Evolutionary conservation across 2,888 invertebrate species (phyloP), one percentile per base, ranked within the genome.

Genomic region (Alcis repandata): DNA sequence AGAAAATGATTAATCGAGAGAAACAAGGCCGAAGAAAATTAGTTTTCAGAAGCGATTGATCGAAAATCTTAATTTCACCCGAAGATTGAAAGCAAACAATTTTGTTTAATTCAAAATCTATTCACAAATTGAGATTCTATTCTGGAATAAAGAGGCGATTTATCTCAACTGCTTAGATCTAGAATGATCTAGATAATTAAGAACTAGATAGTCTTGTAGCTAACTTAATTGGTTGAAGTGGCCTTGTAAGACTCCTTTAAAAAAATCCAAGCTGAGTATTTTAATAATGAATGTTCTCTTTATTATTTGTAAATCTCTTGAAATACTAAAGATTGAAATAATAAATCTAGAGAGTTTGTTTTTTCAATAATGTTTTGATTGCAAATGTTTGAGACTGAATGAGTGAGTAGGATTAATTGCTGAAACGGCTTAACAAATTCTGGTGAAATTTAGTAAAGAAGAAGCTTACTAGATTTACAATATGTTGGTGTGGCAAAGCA

Each of bases 1-100:
- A 22, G 19, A 45, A 56, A 36, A 45, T 56, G 45, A 56, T 56
- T 46, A 56, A 56, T 45, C 19, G 40, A 38, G 15, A 32, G 38
- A 38, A 40, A 57, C 52, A 52, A 52, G 57, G 45, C 38, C 49
- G 40, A 32, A 45, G 15, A 13, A 63, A 63, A 63, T 52, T 52
- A 40, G 32, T 59, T 63, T 48, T 54, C 41, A 2, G 36, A 58
- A 48, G 10, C 53, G 53, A 54, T 59, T 20, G 36, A 56, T 36
- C 6, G 38, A 19, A 49, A 49, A 51, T 54, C 64, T 56, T 54
- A 49, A 59, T 59, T 54, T 48, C 46, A 27, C 41, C 20, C 22
- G 38, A 43, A 59, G 54, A 63, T 58, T 57, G 51, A 63, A 63
- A 0, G 36, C 22, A 56, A 59, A 43, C 49, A 59, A 52, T 46